Evolutionary conservation across 2,888 invertebrate genomes (phyloP).

Genomic region (Schrankia costaestrigalis): DNA sequence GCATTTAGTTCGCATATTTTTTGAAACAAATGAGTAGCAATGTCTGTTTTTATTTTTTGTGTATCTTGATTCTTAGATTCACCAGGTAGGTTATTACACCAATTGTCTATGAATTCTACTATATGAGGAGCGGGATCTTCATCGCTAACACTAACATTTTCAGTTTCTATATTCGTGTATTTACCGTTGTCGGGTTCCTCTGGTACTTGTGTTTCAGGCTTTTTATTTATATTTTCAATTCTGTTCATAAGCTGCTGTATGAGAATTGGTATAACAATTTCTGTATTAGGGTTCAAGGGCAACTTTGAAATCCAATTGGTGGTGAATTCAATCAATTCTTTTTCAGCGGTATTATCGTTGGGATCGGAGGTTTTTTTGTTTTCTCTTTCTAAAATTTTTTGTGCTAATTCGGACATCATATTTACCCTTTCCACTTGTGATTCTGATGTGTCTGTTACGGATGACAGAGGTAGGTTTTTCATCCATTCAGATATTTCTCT

Average conservation of each 20-base stretch:
- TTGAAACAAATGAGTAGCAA: constrained; percentile 47
- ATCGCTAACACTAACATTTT: background rate
- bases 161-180: background rate
- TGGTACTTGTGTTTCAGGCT: background rate
- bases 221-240: constrained; percentile 35
- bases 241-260: constrained; percentile 48
- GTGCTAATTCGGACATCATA: constrained; percentile 48
- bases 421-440: constrained; percentile 28
- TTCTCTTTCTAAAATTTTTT: constrained; percentile 40
- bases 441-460: constrained; percentile 25
- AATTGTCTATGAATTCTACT: constrained; percentile 50
- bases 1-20: constrained; percentile 49
- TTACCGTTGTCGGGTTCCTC: background rate
- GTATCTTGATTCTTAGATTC: constrained; percentile 26
- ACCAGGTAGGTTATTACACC: constrained; percentile 51
- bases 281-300: constrained; percentile 39
- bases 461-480: constrained; percentile 48
- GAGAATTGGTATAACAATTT: constrained; percentile 36
- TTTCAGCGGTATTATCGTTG: constrained; percentile 22
- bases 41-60: constrained; percentile 37
- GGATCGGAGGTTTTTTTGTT: constrained; percentile 19
- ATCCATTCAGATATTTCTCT: constrained; percentile 59
- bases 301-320: constrained; percentile 45
- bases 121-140: constrained; percentile 34
- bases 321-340: constrained; percentile 39